Conservation (phyloP, 2,888 invertebrate genomes). For the Drosophila rubida region DNA sequence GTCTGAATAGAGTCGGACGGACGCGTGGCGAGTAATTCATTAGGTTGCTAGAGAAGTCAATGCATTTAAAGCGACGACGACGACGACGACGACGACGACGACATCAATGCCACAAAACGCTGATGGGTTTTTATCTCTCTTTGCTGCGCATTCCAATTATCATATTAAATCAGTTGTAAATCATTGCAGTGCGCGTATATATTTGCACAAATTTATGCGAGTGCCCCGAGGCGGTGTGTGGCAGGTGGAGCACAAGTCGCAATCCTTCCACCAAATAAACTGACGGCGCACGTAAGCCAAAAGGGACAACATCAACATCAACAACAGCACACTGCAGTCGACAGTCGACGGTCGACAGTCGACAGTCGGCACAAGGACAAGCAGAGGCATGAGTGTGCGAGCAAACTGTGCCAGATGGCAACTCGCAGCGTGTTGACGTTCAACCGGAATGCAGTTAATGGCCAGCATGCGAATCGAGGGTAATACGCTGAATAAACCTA, state of each 20-base stretch:
- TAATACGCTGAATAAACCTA: constrained; percentile 14
- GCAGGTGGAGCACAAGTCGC: constrained; percentile 16
- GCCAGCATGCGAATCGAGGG: constrained; percentile 29
- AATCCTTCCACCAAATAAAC: constrained; percentile 56
- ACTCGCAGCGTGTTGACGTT: constrained; percentile 39
- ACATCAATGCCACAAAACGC: constrained; percentile 36
- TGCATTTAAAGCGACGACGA: constrained; percentile 65
- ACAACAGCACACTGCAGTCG: not conserved
- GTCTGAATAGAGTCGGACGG: constrained; percentile 30
- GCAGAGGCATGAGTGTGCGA: not conserved
- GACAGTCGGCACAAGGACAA: constrained; percentile 1
- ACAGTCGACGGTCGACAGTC: not conserved
- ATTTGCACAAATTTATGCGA: constrained; percentile 65
- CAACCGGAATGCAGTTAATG: constrained; percentile 63
- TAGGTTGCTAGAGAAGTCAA: constrained; percentile 44
- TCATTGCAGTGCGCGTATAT: constrained; percentile 52
- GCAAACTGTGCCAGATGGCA: not conserved
- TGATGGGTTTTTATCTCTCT: constrained; percentile 53
- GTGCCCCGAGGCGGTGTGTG: constrained; percentile 7
- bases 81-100: too few relatives aligned
- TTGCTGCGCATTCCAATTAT: constrained; percentile 58
- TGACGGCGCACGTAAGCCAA: not conserved
- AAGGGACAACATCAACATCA: constrained; percentile 14
- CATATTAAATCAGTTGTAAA: constrained; percentile 74
- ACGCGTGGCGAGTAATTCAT: constrained; percentile 39